Evolutionary conservation across 1,140 invertebrate species (phyloP).

Genomic region (Heterodera schachtii): DNA sequence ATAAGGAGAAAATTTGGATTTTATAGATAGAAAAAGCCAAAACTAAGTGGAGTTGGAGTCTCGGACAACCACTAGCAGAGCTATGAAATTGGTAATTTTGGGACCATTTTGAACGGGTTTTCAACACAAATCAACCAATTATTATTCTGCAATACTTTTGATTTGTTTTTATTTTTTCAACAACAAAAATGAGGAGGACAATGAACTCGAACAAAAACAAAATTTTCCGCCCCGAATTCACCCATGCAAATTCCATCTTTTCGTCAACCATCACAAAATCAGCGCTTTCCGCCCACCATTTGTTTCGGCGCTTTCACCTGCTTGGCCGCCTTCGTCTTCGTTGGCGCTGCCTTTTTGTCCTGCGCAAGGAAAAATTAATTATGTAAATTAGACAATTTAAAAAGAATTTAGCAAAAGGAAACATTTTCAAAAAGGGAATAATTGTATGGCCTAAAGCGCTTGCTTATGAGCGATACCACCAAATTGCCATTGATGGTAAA

Average conservation of each 20-base stretch:
- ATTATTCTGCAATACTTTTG: too few relatives aligned
- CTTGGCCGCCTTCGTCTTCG: slow-evolving; percentile 49
- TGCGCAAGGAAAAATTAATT: slow-evolving; percentile 20
- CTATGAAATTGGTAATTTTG: too few relatives aligned
- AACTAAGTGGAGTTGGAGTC: too few relatives aligned
- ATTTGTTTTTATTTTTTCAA: background rate
- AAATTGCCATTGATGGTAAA: background rate
- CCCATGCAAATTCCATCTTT: background rate
- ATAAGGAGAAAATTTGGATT: too few relatives aligned
- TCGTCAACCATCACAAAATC: slow-evolving; percentile 23
- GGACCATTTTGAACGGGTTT: too few relatives aligned
- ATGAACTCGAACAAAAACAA: background rate
- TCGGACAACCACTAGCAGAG: too few relatives aligned
- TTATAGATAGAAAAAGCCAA: too few relatives aligned
- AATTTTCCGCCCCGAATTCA: background rate
- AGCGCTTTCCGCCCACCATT: slow-evolving; percentile 64
- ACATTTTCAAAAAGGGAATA: background rate
- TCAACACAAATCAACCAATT: too few relatives aligned
- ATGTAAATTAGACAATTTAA: background rate
- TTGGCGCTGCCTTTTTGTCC: slow-evolving; percentile 57
- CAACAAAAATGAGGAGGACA: background rate
- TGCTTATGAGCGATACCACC: background rate
- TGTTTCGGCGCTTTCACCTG: slow-evolving; percentile 47
- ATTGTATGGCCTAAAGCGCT: background rate
- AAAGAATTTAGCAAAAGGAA: slow-evolving; percentile 12